Conservation (phyloP, 2,888 invertebrate genomes). For the Byasa hedistus region DNA sequence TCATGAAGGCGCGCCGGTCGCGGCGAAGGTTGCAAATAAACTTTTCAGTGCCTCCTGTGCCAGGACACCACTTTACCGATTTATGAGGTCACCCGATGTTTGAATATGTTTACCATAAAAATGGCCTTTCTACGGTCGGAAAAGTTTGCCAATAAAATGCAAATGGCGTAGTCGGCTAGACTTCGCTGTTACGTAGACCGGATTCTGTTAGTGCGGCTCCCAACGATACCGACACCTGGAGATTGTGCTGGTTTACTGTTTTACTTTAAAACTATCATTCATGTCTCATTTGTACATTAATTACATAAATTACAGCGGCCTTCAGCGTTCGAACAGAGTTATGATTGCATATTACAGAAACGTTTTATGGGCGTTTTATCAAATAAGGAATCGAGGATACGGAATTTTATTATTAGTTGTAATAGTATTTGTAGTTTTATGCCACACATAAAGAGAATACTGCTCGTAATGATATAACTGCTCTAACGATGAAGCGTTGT, state of each 20-base stretch:
- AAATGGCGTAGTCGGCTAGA: constrained; percentile 69
- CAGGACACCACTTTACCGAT: constrained; percentile 69
- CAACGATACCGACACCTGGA: background rate
- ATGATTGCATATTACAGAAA: no score
- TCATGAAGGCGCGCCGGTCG: constrained; percentile 3
- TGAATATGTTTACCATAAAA: constrained; percentile 78
- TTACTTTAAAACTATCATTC: background rate
- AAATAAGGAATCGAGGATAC: no score
- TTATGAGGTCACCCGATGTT: constrained; percentile 73
- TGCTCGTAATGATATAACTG: no score
- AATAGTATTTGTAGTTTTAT: no score
- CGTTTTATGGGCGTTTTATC: no score
- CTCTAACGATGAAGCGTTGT: no score
- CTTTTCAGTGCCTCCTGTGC: constrained; percentile 60
- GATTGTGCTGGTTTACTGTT: background rate
- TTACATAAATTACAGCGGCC: no score
- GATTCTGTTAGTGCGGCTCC: constrained; percentile 22
- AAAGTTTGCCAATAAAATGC: constrained; percentile 78
- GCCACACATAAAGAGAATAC: no score
- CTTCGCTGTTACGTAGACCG: constrained; percentile 47
- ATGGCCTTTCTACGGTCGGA: constrained; percentile 70
- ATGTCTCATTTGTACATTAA: no score
- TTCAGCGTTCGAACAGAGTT: no score
- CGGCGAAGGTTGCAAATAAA: constrained; percentile 34
- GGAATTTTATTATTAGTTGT: no score